Base-by-base conservation (phyloP, 1,140 invertebrate genomes). In the Schlechtendalia chinensis region DNA sequence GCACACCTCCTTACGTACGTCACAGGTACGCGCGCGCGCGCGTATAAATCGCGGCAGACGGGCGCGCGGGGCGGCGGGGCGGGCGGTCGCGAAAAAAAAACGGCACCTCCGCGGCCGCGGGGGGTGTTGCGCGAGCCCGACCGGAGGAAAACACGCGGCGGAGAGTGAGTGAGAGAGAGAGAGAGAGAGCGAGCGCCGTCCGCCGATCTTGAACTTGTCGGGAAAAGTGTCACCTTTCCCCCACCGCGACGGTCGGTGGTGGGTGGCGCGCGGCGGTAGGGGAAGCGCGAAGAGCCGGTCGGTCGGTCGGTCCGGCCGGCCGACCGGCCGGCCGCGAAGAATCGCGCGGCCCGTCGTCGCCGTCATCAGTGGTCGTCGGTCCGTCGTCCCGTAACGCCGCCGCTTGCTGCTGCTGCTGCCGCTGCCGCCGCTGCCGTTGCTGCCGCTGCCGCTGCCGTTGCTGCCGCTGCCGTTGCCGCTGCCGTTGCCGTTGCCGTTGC, bases 311-410 rank as follows among this genome's bases (percentile, higher is more conserved):
- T n/a, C n/a, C n/a, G n/a, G n/a, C n/a, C n/a, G n/a, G n/a, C n/a
- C n/a, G n/a, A n/a, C 39, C 39, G 58, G 24, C 24, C 54, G 58
- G 58, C 39, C 74, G 56, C 54, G 74, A 77, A 77, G 74, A 77
- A 53, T 11, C 29, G 54, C 72, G 32, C 54, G 27, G 27, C 47
- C 24, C 50, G 69, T 22, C 47, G 69, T 50, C 74, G 27, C 45
- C 75, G 50, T 63, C 75, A 63, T 79, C 75, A 79, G 75, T 79
- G 75, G 75, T 79, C 75, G 75, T 50, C 75, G 75, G 75, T 79
- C 50, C 75, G 75, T 79, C 61, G 75, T 79, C 75, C 39, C 54
- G 75, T 61, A 79, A 63, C 75, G 75, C 58, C 75, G 75, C 75
- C 75, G 75, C 75, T 63, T 50, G 45, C 75, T 61, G 56, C 58